Evolutionary conservation across 2,888 invertebrate genomes (phyloP).

Genomic region (Trissoscelio sp.): DNA sequence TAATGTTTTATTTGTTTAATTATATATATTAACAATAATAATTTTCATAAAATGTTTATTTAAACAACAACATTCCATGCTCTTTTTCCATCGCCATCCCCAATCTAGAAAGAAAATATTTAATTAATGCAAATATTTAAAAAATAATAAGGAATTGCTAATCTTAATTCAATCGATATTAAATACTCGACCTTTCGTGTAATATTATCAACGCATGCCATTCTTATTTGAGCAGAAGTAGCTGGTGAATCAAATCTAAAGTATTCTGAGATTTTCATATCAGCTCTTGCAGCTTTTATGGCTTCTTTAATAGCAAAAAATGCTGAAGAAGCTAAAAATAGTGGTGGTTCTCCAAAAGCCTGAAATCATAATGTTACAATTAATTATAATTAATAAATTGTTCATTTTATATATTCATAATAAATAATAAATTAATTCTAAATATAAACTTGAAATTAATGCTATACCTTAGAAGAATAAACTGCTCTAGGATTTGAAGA

Average conservation of each 20-base stretch:
- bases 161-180: too few relatives aligned
- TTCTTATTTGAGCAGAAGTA: conserved; percentile 93
- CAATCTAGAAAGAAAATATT: conserved; percentile 64
- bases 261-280: conserved; percentile 86
- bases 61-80: conserved; percentile 72
- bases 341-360: conserved; percentile 98
- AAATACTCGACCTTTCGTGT: conserved; percentile 87
- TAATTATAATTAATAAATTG: not conserved
- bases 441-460: too few relatives aligned
- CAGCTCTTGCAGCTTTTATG: conserved; percentile 90
- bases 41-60: conserved; percentile 9
- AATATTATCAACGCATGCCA: conserved; percentile 94
- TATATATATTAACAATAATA: too few relatives aligned
- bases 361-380: conserved; percentile 81
- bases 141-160: too few relatives aligned
- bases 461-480: conserved; percentile 96
- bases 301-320: conserved; percentile 97
- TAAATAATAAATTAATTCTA: too few relatives aligned
- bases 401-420: too few relatives aligned
- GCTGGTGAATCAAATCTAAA: conserved; percentile 93
- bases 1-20: too few relatives aligned
- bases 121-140: not conserved
- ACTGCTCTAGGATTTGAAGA: conserved; percentile 95
- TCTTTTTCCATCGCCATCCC: conserved; percentile 71
- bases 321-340: conserved; percentile 94